These are phyloP conservation scores for Nasua narica DNA, from an alignment of 2,797 vertebrate species.

Conservation along the genomic window DNA sequence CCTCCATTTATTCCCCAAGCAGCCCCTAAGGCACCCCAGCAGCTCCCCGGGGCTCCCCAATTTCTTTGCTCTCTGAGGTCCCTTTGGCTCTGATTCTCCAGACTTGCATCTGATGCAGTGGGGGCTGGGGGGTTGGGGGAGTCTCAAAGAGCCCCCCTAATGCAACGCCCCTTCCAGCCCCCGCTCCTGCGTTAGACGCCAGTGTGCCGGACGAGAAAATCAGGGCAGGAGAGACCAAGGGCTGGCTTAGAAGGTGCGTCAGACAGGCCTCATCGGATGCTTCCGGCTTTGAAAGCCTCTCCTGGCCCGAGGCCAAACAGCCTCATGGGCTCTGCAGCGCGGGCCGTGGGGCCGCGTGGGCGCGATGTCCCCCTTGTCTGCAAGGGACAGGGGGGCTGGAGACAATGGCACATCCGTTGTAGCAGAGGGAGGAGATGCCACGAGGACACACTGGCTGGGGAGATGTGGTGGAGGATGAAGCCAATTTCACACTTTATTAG, in stretches of 20 bases:
- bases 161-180: not conserved
- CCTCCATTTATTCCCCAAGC: not conserved
- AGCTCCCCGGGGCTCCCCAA: not conserved
- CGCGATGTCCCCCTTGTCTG: conserved; percentile 68
- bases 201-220: not conserved
- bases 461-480: conserved; percentile 79
- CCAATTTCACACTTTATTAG: conserved; percentile 87
- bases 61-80: not conserved
- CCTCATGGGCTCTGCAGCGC: conserved; percentile 41
- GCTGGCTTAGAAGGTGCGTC: not conserved
- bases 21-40: not conserved
- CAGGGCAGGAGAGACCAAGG: not conserved
- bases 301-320: conserved; percentile 48
- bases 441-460: conserved; percentile 68
- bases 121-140: not conserved
- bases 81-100: not conserved
- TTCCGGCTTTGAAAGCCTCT: conserved; percentile 32
- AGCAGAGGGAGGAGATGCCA: conserved; percentile 32
- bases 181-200: not conserved
- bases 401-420: not conserved
- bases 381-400: conserved; percentile 39
- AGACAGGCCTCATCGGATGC: not conserved
- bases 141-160: not conserved
- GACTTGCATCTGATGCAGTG: not conserved
- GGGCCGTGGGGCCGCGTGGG: conserved; percentile 33